Evolutionary conservation across 2,113 vertebrate genomes (phyloP), one percentile per base, ranked within the genome.

Genomic region (Oceanites oceanicus): DNA sequence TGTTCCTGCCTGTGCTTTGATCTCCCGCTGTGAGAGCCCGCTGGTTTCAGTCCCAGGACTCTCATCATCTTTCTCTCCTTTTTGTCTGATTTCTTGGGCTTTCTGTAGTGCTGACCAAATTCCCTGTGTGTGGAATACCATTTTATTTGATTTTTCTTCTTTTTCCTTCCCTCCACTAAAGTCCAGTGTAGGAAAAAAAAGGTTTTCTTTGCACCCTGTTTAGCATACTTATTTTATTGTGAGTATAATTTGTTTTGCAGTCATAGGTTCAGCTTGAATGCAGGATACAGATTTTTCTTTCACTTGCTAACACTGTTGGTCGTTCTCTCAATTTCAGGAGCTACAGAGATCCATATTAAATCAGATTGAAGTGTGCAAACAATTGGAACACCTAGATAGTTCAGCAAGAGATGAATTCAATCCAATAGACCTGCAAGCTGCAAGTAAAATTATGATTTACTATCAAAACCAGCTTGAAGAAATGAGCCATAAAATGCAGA

Each of bases 391-490:
- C 7, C 95, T 98, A 3, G 94, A 86, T 34, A 95, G 76, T 97
- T 97, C 76, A 97, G 95, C 47, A 45, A 83, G 86, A 25, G 72
- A 95, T 72, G 96, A 98, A 26, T 97, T 99, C 52, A 98, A 99
- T 92, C 98, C 98, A 29, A 74, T 97, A 29, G 99, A 99, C 75
- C 93, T 98, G 15, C 93, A 96, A 27, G 98, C 98, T 42, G 92
- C 98, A 26, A 97, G 97, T 55, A 96, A 96, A 11, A 97, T 99
- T 81, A 97, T 98, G 7, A 78, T 97, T 67, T 96, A 98, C 62
- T 99, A 98, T 97, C 98, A 97, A 94, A 96, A 91, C 52, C 98
- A 98, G 14, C 98, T 99, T 29, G 98, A 99, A 90, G 98, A 98
- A 63, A 97, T 98, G 61, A 94, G 96, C 30, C 97, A 97, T 88